A percentile compares a stretch with the other conserved stretches of the same genome.
These are phyloP conservation scores for Apodemus agrarius DNA, from an alignment of 2,797 vertebrate species.

Conservation along the genomic window DNA sequence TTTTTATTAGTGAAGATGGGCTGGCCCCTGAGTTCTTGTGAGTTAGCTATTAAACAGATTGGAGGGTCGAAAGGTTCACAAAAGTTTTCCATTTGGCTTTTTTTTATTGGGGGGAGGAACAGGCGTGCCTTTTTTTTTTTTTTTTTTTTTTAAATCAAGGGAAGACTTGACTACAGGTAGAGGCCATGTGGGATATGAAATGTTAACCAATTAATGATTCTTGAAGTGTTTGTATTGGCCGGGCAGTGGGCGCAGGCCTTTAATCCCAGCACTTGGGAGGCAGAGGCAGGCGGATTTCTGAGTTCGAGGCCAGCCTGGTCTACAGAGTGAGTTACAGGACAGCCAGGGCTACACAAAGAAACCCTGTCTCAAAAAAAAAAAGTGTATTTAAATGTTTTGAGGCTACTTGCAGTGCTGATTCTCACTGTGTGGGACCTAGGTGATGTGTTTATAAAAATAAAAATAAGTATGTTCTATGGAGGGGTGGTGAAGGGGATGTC, in stretches of 20 bases:
- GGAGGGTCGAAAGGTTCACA: neutral
- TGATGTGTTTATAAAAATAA: too few relatives aligned
- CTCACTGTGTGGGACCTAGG: neutral
- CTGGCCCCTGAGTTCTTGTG: neutral
- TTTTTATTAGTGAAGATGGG: too few relatives aligned
- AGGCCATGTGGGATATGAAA: neutral
- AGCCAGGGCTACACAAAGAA: too few relatives aligned
- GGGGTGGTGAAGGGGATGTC: too few relatives aligned
- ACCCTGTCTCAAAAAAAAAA: too few relatives aligned
- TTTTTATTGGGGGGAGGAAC: neutral
- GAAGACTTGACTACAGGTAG: neutral
- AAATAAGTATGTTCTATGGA: too few relatives aligned
- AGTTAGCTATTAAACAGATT: neutral
- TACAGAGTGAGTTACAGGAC: too few relatives aligned
- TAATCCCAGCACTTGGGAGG: too few relatives aligned
- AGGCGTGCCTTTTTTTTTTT: neutral
- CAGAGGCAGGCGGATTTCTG: too few relatives aligned
- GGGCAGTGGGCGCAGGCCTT: too few relatives aligned
- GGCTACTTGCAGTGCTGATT: neutral
- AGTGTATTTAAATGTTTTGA: neutral
- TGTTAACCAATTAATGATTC: neutral
- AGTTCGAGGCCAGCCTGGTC: too few relatives aligned
- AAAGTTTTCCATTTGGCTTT: neutral
- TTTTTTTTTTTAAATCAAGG: neutral
- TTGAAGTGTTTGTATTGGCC: too few relatives aligned